A percentile compares a stretch with the other conserved stretches of the same genome.
Conservation (phyloP, 2,797 vertebrate species). For the Girardinus metallicus region DNA sequence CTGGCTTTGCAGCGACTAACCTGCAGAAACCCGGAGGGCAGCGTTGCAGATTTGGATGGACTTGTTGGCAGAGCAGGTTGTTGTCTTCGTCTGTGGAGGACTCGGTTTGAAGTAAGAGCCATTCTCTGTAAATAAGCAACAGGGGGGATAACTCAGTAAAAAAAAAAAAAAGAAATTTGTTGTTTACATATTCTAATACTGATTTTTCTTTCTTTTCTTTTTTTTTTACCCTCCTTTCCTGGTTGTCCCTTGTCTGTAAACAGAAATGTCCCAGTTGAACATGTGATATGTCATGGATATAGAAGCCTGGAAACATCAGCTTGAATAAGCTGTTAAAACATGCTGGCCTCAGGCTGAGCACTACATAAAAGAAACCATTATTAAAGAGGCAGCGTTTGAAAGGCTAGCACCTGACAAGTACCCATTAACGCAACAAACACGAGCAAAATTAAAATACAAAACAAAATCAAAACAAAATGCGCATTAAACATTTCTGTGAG, state of each 20-base stretch:
- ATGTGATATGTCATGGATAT: slow-evolving; percentile 3
- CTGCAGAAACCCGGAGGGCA: slow-evolving; percentile 45
- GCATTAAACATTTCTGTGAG: neutral
- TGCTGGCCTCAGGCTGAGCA: slow-evolving; percentile 46
- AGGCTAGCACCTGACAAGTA: slow-evolving; percentile 63
- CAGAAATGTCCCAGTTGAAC: slow-evolving; percentile 7
- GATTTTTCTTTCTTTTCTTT: no score
- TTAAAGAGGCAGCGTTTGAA: slow-evolving; percentile 39
- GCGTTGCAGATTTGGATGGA: slow-evolving; percentile 29
- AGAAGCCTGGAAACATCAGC: slow-evolving; percentile 14
- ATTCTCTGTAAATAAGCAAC: slow-evolving; percentile 45
- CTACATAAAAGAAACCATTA: slow-evolving; percentile 63
- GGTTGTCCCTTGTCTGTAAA: neutral
- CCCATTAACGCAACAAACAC: slow-evolving; percentile 30
- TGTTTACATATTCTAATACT: neutral
- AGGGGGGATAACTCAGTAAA: neutral
- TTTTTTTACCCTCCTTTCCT: neutral
- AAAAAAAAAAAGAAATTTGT: neutral
- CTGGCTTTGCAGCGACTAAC: slow-evolving; percentile 39
- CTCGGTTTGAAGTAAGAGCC: slow-evolving; percentile 43
- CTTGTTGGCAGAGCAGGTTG: slow-evolving; percentile 34
- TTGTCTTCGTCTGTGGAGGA: slow-evolving; percentile 39
- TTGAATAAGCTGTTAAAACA: slow-evolving; percentile 7
- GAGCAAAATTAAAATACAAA: slow-evolving; percentile 4
- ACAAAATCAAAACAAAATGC: neutral